phyloP scores from a whole-genome alignment of 2,797 vertebrate genomes.

The Hypotaenidia okinawae region DNA sequence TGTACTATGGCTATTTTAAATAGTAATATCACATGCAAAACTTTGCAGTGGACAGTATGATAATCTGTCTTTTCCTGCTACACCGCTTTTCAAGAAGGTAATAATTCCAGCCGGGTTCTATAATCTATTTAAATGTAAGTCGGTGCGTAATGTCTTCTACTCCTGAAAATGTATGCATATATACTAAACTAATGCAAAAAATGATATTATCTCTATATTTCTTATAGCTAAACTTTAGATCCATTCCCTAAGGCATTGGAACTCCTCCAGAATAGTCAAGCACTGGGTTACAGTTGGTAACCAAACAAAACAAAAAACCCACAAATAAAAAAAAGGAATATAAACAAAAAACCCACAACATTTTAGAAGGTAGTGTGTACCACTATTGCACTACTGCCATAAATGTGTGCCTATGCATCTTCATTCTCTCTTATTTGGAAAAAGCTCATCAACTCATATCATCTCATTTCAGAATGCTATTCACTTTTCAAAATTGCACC shows the following conservation, averaged over 20 bases:
- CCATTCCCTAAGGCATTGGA: neutral
- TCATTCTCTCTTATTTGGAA: conserved; percentile 21
- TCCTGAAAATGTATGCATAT: neutral
- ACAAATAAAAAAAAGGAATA: no score
- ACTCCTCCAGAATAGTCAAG: neutral
- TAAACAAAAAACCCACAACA: neutral
- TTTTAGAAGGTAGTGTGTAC: neutral
- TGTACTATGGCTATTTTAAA: conserved; percentile 40
- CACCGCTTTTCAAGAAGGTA: conserved; percentile 6
- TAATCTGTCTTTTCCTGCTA: neutral
- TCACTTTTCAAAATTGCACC: neutral
- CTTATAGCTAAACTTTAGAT: neutral
- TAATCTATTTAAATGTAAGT: neutral
- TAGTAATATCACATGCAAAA: conserved; percentile 29
- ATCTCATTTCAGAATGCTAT: neutral
- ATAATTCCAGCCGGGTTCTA: neutral
- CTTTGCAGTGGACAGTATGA: conserved; percentile 18
- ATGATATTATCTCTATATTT: neutral
- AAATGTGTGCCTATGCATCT: neutral
- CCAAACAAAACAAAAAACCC: neutral
- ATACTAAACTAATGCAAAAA: neutral
- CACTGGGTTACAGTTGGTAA: neutral
- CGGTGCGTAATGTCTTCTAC: neutral
- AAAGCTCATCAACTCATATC: neutral
- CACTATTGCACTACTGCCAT: neutral